Percentiles rank a stretch among this genome's conserved stretches.
These are phyloP conservation scores for Scolopax bukidnonensis DNA, from an alignment of 2,797 vertebrate genomes.

Conservation along the genomic window DNA sequence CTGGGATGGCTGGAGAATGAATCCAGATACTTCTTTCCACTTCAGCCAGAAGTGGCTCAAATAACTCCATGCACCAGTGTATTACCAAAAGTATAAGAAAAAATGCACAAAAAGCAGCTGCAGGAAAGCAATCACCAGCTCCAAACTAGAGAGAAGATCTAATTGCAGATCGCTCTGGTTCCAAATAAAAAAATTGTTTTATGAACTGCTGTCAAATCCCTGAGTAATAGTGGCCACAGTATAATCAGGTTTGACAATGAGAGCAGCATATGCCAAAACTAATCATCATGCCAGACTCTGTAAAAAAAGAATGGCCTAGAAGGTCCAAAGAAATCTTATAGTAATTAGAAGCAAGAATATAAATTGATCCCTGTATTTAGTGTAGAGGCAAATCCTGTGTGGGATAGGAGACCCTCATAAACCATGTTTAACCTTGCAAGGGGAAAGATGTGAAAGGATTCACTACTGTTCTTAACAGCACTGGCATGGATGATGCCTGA, in stretches of 20 bases:
- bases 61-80: background rate
- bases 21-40: background rate
- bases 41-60: conserved; percentile 8
- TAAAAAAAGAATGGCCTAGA: background rate
- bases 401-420: background rate
- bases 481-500: background rate
- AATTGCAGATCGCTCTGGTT: background rate
- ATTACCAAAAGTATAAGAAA: background rate
- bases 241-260: conserved; percentile 1
- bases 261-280: conserved; percentile 5
- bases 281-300: background rate
- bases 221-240: background rate
- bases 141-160: background rate
- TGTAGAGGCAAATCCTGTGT: background rate
- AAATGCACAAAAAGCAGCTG: background rate
- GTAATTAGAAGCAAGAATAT: conserved; percentile 14
- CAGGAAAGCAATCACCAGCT: background rate
- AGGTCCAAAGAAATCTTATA: background rate
- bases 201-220: background rate
- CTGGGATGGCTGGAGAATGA: background rate
- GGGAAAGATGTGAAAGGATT: background rate
- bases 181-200: conserved; percentile 18
- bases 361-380: background rate
- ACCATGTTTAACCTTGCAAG: background rate
- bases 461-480: background rate